phyloP scores from a whole-genome alignment of 2,797 vertebrate genomes.

The Chelon auratus region DNA sequence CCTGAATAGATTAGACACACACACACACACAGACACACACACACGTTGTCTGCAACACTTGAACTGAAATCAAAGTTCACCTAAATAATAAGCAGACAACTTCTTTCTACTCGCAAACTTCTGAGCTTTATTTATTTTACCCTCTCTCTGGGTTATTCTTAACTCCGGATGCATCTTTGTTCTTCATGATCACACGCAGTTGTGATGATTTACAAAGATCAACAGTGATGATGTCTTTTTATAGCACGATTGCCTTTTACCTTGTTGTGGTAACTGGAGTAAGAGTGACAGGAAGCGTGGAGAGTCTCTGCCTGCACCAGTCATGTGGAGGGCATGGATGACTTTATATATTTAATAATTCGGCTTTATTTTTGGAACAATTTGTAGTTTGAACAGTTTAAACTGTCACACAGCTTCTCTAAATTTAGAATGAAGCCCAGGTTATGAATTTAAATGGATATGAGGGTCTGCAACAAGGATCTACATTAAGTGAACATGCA shows the following conservation, averaged over 20 bases:
- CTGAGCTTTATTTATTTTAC: slow-evolving; percentile 18
- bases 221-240: slow-evolving; percentile 48
- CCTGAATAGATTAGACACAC: slow-evolving; percentile 83
- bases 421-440: not conserved
- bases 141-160: slow-evolving; percentile 28
- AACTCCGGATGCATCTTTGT: not conserved
- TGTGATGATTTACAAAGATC: slow-evolving; percentile 1
- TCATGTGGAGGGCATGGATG: slow-evolving; percentile 6
- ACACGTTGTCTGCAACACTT: slow-evolving; percentile 19
- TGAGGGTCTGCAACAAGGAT: not conserved
- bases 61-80: slow-evolving; percentile 5
- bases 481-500: not conserved
- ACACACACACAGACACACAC: slow-evolving; percentile 17
- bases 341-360: slow-evolving; percentile 30
- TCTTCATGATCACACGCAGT: slow-evolving; percentile 16
- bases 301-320: slow-evolving; percentile 26
- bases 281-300: slow-evolving; percentile 29
- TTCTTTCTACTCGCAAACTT: not conserved
- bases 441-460: not conserved
- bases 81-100: not conserved
- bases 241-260: slow-evolving; percentile 42
- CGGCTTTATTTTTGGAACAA: slow-evolving; percentile 55
- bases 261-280: slow-evolving; percentile 29
- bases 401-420: not conserved
- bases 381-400: not conserved